phyloP scores from a whole-genome alignment of 2,113 vertebrate genomes.

The Piaya cayana region DNA sequence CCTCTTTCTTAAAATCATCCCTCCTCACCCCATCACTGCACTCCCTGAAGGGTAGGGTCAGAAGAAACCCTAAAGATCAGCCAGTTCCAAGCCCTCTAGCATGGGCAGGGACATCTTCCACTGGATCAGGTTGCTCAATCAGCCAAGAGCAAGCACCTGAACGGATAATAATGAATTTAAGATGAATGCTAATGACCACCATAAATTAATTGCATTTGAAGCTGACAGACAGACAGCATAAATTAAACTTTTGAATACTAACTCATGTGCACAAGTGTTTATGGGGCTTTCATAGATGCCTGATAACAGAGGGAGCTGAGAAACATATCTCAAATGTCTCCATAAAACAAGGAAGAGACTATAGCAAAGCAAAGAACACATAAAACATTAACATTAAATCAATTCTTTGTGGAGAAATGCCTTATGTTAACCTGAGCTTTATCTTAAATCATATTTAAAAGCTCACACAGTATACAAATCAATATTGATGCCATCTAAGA shows the following conservation, averaged over 20 bases:
- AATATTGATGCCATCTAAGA: constrained; percentile 66
- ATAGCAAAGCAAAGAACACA: not conserved
- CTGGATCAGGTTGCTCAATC: not conserved
- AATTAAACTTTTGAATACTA: not conserved
- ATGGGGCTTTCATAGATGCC: not conserved
- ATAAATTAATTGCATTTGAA: not conserved
- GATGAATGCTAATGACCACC: not conserved
- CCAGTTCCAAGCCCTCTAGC: no score
- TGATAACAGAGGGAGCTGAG: not conserved
- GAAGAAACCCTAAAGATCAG: no score
- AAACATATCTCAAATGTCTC: not conserved
- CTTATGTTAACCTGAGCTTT: constrained; percentile 55
- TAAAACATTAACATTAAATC: constrained; percentile 48
- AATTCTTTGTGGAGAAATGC: constrained; percentile 41
- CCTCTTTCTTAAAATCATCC: no score
- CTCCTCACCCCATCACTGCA: no score
- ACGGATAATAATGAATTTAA: not conserved
- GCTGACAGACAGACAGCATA: not conserved
- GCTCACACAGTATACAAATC: constrained; percentile 52
- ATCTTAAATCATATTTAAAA: constrained; percentile 67
- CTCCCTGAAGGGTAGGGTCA: no score
- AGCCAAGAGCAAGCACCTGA: not conserved
- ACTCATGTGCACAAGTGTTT: not conserved
- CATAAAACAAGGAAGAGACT: not conserved
- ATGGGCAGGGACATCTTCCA: no score